A percentile compares a stretch with the other conserved stretches of the same genome.
phyloP scores from a whole-genome alignment of 2,888 invertebrate species.

The Zelleria hepariella region DNA sequence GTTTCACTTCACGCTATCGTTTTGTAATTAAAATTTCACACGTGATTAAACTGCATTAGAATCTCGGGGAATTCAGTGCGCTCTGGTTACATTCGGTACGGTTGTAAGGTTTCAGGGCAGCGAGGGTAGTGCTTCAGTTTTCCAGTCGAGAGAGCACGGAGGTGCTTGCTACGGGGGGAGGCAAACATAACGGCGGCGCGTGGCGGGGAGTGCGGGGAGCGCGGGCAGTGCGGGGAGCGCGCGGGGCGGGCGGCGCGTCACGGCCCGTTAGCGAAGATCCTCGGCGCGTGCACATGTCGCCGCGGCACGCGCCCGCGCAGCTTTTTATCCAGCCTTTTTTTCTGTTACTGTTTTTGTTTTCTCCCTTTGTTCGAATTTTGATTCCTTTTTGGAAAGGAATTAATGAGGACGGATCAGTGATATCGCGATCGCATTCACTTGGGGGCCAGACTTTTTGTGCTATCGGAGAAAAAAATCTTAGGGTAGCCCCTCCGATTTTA shows the following conservation, averaged over 20 bases:
- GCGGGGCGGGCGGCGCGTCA: slow-evolving; percentile 29
- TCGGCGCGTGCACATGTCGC: slow-evolving; percentile 69
- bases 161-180: slow-evolving; percentile 8
- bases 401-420: slow-evolving; percentile 32
- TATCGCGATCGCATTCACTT: slow-evolving; percentile 17
- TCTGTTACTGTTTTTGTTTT: slow-evolving; percentile 53
- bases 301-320: slow-evolving; percentile 61
- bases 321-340: slow-evolving; percentile 54
- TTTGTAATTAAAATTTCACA: slow-evolving; percentile 30
- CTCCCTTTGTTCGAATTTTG: slow-evolving; percentile 58
- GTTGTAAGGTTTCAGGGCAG: slow-evolving; percentile 50
- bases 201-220: slow-evolving; percentile 18
- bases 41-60: slow-evolving; percentile 50
- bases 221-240: slow-evolving; percentile 15
- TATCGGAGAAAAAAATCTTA: slow-evolving; percentile 1
- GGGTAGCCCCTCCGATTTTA: neutral
- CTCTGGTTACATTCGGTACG: slow-evolving; percentile 43
- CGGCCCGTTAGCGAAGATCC: slow-evolving; percentile 58
- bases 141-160: slow-evolving; percentile 10
- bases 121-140: slow-evolving; percentile 48
- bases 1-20: neutral
- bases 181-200: slow-evolving; percentile 41
- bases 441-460: slow-evolving; percentile 4
- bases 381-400: slow-evolving; percentile 36
- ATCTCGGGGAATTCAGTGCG: slow-evolving; percentile 41